Conservation (phyloP, 1,140 invertebrate genomes). For the Zaprionus africanus region DNA sequence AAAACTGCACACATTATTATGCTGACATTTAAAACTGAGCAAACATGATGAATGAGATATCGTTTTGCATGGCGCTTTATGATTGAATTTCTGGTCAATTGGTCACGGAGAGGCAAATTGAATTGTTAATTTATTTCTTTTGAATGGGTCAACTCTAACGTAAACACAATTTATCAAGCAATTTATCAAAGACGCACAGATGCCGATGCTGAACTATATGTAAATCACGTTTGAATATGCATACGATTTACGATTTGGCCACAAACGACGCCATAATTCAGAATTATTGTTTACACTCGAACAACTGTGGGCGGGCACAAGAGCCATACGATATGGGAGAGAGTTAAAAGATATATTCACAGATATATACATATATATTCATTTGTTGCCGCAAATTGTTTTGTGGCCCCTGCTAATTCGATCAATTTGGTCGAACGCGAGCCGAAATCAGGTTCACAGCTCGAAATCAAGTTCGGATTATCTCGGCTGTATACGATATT, state of each 20-base stretch:
- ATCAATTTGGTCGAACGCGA: neutral
- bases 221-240: constrained; percentile 13
- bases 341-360: neutral
- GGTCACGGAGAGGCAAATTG: neutral
- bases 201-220: neutral
- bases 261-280: constrained; percentile 9
- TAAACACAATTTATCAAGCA: constrained; percentile 4
- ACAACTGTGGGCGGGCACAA: neutral
- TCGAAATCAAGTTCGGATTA: neutral
- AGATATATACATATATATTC: neutral
- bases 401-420: neutral
- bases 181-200: constrained; percentile 1
- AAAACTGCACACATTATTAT: neutral
- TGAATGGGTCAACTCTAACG: neutral
- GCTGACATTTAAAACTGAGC: neutral
- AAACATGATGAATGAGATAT: neutral
- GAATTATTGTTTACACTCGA: constrained; percentile 13
- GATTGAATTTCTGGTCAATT: neutral
- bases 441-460: constrained; percentile 12
- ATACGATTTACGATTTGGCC: constrained; percentile 12
- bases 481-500: neutral
- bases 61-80: neutral
- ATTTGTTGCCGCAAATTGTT: constrained; percentile 1
- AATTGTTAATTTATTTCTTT: constrained; percentile 19
- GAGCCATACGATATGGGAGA: neutral